Conservation (phyloP, 2,113 vertebrate species). For the Oenanthe melanoleuca region DNA sequence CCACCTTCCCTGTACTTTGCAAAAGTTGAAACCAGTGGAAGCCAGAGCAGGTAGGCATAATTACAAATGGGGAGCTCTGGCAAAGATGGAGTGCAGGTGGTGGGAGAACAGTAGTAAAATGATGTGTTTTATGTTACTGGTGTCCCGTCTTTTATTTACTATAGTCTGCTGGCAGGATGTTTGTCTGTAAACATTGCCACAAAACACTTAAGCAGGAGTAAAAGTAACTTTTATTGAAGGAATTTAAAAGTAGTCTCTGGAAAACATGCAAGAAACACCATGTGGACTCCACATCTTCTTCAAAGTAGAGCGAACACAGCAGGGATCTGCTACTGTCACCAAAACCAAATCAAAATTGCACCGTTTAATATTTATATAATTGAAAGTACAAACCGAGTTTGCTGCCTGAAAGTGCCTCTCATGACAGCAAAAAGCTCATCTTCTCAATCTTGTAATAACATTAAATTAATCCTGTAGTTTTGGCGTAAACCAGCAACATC, state of each 20-base stretch:
- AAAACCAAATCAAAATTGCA: constrained; percentile 55
- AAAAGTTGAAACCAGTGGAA: background rate
- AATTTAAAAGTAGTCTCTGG: constrained; percentile 67
- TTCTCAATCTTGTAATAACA: constrained; percentile 35
- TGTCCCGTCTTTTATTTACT: constrained; percentile 53
- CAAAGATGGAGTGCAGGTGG: background rate
- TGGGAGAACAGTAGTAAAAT: constrained; percentile 18
- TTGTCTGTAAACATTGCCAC: constrained; percentile 65
- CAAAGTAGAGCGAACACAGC: constrained; percentile 47
- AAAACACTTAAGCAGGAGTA: constrained; percentile 52
- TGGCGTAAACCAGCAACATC: constrained; percentile 38
- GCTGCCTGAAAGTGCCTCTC: constrained; percentile 1
- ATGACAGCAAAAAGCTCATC: constrained; percentile 12
- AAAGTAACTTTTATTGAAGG: constrained; percentile 67
- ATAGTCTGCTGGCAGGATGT: constrained; percentile 50
- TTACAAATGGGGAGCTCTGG: background rate
- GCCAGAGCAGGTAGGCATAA: background rate
- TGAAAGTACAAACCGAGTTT: constrained; percentile 57
- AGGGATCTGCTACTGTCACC: constrained; percentile 50
- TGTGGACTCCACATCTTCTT: constrained; percentile 62
- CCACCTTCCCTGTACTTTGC: background rate
- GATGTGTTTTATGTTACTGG: constrained; percentile 21
- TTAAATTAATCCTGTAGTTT: constrained; percentile 48
- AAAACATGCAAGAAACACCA: constrained; percentile 55
- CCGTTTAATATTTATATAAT: constrained; percentile 65